These are phyloP conservation scores for Globodera ellingtonae DNA, from an alignment of 1,140 invertebrate species.

Conservation along the genomic window DNA sequence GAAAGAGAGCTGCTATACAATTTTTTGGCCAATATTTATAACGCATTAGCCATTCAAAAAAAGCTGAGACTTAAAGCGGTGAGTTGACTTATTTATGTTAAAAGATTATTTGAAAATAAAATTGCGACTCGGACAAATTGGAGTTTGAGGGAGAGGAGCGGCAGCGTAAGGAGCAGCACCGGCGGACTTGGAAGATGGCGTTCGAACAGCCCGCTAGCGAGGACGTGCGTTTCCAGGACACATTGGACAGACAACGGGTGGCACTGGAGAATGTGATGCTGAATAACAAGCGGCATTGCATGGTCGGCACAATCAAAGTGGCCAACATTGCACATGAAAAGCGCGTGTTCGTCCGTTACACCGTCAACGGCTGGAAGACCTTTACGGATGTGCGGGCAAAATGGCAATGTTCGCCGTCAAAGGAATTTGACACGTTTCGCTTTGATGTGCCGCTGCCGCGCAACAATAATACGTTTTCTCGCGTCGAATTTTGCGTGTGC, in stretches of 20 bases:
- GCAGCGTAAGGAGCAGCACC: constrained; percentile 65
- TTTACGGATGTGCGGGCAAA: constrained; percentile 77
- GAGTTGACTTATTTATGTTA: too few species aligned
- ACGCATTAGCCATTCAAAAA: too few species aligned
- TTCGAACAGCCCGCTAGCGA: constrained; percentile 90
- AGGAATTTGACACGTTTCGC: constrained; percentile 84
- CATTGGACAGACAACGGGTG: constrained; percentile 79
- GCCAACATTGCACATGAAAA: constrained; percentile 86
- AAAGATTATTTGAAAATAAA: too few species aligned
- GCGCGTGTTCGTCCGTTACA: constrained; percentile 78
- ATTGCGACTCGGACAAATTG: constrained; percentile 65
- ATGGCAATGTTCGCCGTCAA: constrained; percentile 71
- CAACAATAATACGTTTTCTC: constrained; percentile 42
- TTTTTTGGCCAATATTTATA: too few species aligned
- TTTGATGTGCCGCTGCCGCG: constrained; percentile 82
- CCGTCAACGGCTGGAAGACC: constrained; percentile 79
- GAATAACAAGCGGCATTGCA: constrained; percentile 75
- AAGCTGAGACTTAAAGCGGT: too few species aligned
- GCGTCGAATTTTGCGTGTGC: constrained; percentile 86
- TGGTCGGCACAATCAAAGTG: constrained; percentile 84
- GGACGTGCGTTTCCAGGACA: constrained; percentile 82
- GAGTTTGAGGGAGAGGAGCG: constrained; percentile 63
- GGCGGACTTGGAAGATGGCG: constrained; percentile 74
- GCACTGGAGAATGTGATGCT: constrained; percentile 89
- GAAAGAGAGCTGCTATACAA: too few species aligned